Evolutionary conservation across 1,140 invertebrate species (phyloP).

Genomic region (Caenorhabditis elegans): DNA sequence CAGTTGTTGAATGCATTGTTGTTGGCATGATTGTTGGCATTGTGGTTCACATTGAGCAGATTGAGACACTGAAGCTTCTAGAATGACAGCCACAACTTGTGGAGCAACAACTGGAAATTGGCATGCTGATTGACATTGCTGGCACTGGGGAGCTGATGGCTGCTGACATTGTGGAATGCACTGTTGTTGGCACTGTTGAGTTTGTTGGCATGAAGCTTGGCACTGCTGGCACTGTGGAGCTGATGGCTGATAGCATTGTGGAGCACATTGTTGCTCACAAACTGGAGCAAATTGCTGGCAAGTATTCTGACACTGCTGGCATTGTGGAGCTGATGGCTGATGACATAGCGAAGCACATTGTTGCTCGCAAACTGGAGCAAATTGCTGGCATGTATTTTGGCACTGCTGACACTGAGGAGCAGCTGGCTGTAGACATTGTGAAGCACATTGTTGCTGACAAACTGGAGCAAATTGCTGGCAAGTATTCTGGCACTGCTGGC

Average conservation of each 20-base stretch:
- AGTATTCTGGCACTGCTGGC: constrained; percentile 35
- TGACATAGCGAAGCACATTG: no score
- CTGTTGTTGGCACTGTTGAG: constrained; percentile 13
- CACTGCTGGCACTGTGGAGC: no score
- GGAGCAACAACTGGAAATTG: not conserved
- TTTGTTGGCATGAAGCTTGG: not conserved
- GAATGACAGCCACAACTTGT: not conserved
- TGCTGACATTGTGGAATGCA: constrained; percentile 2
- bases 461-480: constrained; percentile 22
- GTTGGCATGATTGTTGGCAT: constrained; percentile 26
- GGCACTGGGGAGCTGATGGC: constrained; percentile 15
- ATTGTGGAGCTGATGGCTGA: no score
- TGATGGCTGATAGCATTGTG: no score
- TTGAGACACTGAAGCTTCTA: constrained; percentile 19
- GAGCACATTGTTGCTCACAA: no score
- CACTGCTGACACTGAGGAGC: constrained; percentile 27
- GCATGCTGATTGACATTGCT: constrained; percentile 33
- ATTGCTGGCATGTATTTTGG: no score
- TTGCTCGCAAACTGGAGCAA: no score
- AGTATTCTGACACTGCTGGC: no score
- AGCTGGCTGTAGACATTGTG: constrained; percentile 30
- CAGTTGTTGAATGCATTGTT: constrained; percentile 36
- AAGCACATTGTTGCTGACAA: constrained; percentile 11
- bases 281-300: no score
- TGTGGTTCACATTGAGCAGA: constrained; percentile 27